Evolutionary conservation across 2,797 vertebrate genomes (phyloP), one percentile per base, ranked within the genome.

Genomic region (Apodemus agrarius): DNA sequence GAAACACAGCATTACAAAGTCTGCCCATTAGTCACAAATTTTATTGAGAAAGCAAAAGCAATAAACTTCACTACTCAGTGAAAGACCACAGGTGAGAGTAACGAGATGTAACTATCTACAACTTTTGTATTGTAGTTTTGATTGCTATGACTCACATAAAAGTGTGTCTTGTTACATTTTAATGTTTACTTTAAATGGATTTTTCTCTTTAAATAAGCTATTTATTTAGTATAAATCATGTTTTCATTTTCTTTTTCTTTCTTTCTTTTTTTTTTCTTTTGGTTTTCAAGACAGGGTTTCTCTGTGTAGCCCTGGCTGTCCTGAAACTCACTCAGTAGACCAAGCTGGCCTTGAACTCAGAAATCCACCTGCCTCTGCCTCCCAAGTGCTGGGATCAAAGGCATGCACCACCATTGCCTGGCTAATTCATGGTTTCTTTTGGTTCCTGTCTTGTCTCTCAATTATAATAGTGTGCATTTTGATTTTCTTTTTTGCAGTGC

Each of bases 371-470:
- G 52, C 52, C 52, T 52, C 11, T 52, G 12, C 52, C 52, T 52
- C 12, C 11, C 52, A 52, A 52, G 12, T 52, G 52, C 52, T 52
- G 52, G 52, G 11, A 52, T 52, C 10, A 52, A 52, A 52, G 52
- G 11, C 12, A 9, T 52, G 12, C 2, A 1, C 52, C 52, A 52
- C 52, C 52, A 52, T 2, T 52, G 52, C 52, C 52, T 9, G 3
- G 52, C 52, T 52, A 52, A 93, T 46, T 61, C 31, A 1, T 96
- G 89, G 95, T 82, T 94, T 82, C 43, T 90, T 91, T 94, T 61
- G 82, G 52, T 87, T 93, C 82, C 4, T n/a, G 52, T 92, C 93
- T 89, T 49, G 40, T 94, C n/a, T 69, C 57, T 90, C 40, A 79
- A 34, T 96, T 95, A 65, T 84, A 74, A 84, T 88, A 78, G 46